Evolutionary conservation across 2,797 vertebrate genomes (phyloP).

Genomic region (Sternotherus odoratus): DNA sequence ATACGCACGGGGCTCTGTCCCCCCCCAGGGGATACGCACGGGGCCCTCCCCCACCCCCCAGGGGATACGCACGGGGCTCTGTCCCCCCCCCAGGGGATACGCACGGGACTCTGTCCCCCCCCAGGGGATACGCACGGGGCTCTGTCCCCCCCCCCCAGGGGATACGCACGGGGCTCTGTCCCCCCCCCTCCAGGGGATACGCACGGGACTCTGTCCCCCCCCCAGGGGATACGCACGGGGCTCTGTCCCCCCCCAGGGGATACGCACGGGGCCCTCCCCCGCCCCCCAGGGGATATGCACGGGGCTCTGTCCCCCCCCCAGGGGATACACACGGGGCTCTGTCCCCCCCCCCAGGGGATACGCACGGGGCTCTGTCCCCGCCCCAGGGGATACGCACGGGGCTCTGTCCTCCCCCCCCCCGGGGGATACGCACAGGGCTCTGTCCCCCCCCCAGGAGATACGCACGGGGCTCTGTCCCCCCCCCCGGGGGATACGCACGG

Average conservation of each 20-base stretch:
- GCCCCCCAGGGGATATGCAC: fast-evolving
- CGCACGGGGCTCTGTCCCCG: too few species aligned
- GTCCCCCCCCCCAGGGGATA: not conserved
- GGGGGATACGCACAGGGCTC: fast-evolving
- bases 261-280: not conserved
- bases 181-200: too few species aligned
- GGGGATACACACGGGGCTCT: not conserved
- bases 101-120: not conserved
- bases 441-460: fast-evolving
- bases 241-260: not conserved
- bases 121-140: not conserved
- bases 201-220: too few species aligned
- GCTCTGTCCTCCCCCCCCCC: not conserved
- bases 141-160: too few species aligned
- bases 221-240: too few species aligned
- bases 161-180: too few species aligned
- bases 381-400: not conserved
- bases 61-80: fast-evolving
- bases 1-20: too few species aligned
- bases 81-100: too few species aligned
- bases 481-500: too few species aligned
- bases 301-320: not conserved
- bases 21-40: too few species aligned
- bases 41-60: not conserved
- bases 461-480: too few species aligned